These are phyloP conservation scores for Molanna angustata DNA, from an alignment of 2,888 invertebrate genomes.

Conservation along the genomic window DNA sequence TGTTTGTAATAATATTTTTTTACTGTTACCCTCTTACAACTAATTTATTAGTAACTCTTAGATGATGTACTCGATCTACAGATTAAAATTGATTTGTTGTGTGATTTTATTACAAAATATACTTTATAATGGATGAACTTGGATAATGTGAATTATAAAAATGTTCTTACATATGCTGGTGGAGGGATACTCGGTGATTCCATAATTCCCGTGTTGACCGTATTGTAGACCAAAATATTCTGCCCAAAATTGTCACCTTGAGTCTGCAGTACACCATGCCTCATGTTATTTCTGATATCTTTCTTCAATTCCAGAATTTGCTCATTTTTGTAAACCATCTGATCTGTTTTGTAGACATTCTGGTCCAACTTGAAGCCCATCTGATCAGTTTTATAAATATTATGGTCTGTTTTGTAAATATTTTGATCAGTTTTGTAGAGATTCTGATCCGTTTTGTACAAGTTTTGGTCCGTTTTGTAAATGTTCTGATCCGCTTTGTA, in stretches of 20 bases:
- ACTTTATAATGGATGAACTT: too few species aligned
- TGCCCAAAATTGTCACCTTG: conserved; percentile 2
- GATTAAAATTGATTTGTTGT: too few species aligned
- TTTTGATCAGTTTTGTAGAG: not conserved
- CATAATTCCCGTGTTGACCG: not conserved
- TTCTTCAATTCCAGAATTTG: not conserved
- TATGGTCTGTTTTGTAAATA: not conserved
- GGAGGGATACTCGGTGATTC: conserved; percentile 14
- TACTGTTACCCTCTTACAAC: too few species aligned
- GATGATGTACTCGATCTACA: too few species aligned
- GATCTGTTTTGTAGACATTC: conserved; percentile 2
- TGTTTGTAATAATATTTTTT: too few species aligned
- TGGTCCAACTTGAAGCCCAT: conserved; percentile 12
- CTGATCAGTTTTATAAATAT: conserved; percentile 30
- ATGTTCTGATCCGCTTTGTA: conserved; percentile 31
- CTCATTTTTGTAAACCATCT: conserved; percentile 31
- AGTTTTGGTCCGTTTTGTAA: conserved; percentile 7
- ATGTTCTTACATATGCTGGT: conserved; percentile 24
- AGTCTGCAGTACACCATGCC: not conserved
- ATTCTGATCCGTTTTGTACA: conserved; percentile 31
- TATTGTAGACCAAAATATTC: conserved; percentile 8
- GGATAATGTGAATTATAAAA: too few species aligned
- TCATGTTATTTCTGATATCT: not conserved
- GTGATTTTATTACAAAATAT: too few species aligned
- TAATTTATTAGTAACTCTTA: too few species aligned